These are phyloP conservation scores for Clarias platycephalus DNA, from an alignment of 2,797 vertebrate genomes.

Conservation along the genomic window DNA sequence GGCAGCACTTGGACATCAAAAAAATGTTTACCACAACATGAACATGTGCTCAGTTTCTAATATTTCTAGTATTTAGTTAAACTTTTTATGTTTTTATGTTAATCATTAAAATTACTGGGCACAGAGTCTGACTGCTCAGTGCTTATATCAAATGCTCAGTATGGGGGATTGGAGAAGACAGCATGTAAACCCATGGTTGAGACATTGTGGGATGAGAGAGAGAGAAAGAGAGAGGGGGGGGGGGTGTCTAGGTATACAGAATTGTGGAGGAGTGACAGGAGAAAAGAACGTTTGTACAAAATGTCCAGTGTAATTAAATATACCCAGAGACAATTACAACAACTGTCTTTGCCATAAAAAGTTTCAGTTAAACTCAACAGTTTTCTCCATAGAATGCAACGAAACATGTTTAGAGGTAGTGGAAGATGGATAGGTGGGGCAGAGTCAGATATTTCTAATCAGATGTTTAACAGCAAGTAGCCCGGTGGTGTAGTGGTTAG, in stretches of 20 bases:
- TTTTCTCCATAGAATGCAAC: not conserved
- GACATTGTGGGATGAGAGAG: not conserved
- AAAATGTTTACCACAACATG: not conserved
- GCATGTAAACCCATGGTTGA: constrained; percentile 8
- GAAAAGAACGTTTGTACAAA: constrained; percentile 21
- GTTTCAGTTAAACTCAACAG: constrained; percentile 1
- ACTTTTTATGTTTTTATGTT: not conserved
- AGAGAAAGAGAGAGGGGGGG: not conserved
- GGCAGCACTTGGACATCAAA: not conserved
- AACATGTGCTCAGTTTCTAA: not conserved
- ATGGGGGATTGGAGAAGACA: constrained; percentile 26
- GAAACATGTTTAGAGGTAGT: not conserved
- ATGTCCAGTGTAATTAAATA: constrained; percentile 7
- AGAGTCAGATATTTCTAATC: not conserved
- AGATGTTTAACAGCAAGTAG: not conserved
- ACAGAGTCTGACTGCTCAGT: constrained; percentile 5
- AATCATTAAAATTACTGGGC: constrained; percentile 9
- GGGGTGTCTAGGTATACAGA: not conserved
- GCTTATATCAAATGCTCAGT: constrained; percentile 5
- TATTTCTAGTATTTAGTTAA: too few relatives aligned
- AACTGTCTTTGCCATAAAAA: constrained; percentile 1
- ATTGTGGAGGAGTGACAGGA: constrained; percentile 14
- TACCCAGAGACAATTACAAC: constrained; percentile 6
- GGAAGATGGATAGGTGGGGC: not conserved
- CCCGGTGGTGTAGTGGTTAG: too few relatives aligned